Base-by-base conservation (phyloP, 2,797 vertebrate genomes). In the Pelodytes ibericus region DNA sequence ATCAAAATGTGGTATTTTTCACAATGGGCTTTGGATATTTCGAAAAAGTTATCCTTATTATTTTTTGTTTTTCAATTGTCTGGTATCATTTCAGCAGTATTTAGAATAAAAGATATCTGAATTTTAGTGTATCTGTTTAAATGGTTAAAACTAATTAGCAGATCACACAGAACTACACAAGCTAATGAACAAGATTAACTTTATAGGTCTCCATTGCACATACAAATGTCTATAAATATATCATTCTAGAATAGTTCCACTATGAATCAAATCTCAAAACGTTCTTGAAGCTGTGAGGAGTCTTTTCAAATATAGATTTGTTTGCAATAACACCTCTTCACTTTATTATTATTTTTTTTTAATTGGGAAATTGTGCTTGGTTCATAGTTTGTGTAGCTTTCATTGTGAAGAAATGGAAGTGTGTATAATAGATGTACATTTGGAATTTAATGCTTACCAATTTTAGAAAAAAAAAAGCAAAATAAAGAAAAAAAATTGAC, bases 11-110 rank as follows among this genome's bases (percentile, higher is more conserved):
- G 88, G 79, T 81, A 79, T 86, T 41, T n/a, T 88, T 87, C 83
- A 83, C 78, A 65, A 87, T 83, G 86, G 82, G 84, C 65, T 56
- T 84, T 82, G 85, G 77, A 84, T 83, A 87, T 89, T 88, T 81
- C 65, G 53, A 83, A 88, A n/a, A 72, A 88, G 77, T 81, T 87
- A 53, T 53, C 6, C 20, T 88, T 89, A 8, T 89, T 90, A 24
- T 47, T 88, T 88, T 89, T n/a, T n/a, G n/a, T n/a, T n/a, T 88
- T 88, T 86, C 83, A 86, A 87, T 82, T 72, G 83, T 89, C 90
- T 87, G 88, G 83, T 89, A 88, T 87, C 77, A 78, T 87, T 84
- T 67, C 80, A 87, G 79, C 70, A 72, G 85, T 83, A 85, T 88
- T 94, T 89, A 90, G 87, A 89, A 86, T 86, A 86, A 84, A 82